Base-by-base conservation (phyloP, 2,113 vertebrate species). In the Puffinus mauretanicus region DNA sequence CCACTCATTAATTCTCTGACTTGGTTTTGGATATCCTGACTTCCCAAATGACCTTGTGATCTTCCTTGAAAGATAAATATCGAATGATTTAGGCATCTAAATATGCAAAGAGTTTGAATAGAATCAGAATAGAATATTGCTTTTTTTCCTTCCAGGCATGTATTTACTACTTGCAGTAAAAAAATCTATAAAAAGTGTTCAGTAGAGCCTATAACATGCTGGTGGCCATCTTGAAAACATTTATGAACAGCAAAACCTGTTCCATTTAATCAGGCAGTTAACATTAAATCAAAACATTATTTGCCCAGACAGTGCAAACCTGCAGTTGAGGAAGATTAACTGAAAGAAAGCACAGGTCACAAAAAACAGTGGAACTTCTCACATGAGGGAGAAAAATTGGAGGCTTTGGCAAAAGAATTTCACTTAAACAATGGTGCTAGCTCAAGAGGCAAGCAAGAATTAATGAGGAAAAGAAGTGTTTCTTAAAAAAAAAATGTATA, bases 391-490 rank as follows among this genome's bases (percentile, higher is more conserved):
- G 11, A 40, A 86, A 94, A 84, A 46, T 6, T 11, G 25, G 18
- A 70, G 49, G 10, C 2, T 81, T 67, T 44, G 16, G 25, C 6
- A 78, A 42, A 89, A 66, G 16, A 81, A 19, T 16, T 70, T 8
- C 4, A 13, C 0, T 1, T 57, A 69, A 72, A 12, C 4, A 69
- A 44, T 19, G 8, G 1, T 47, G 18, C 2, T 60, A 27, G 5
- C 13, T 78, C 34, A 78, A 58, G 62, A 77, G 10, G 6, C 16
- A 82, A 93, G 7, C 5, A 44, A 61, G 24, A 52, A 11, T 75
- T 85, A 20, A 26, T 17, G 8, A 69, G 2, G 22, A 71, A 82
- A 54, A 51, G 6, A 75, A 58, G 21, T 38, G 0, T 61, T 60
- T 80, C 30, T 46, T 42, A 10, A 46, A 61, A 60, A 64, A 26